Evolutionary conservation across 1,140 invertebrate species (phyloP).

Genomic region (Paraescarpia echinospica): DNA sequence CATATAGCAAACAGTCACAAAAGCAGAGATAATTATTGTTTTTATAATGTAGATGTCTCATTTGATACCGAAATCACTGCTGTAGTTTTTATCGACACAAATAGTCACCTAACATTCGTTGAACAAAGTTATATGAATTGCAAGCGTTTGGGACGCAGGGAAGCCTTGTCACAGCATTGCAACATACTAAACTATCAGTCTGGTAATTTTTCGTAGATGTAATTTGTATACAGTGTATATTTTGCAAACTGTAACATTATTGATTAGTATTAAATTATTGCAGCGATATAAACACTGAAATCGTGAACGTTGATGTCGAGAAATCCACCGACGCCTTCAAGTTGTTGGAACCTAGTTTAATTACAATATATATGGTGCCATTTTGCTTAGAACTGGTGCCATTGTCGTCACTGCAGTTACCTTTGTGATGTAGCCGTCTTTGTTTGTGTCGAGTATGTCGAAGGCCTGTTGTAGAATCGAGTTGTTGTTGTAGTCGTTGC

Average conservation of each 20-base stretch:
- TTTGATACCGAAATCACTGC: no score
- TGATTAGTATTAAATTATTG: neutral
- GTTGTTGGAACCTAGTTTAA: no score
- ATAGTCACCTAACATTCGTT: neutral
- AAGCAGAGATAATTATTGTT: no score
- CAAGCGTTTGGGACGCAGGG: neutral
- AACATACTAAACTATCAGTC: neutral
- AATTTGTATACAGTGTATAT: neutral
- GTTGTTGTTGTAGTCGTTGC: neutral
- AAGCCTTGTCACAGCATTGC: no score
- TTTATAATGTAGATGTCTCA: no score
- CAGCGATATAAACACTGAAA: neutral
- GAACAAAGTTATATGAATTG: neutral
- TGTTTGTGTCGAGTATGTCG: neutral
- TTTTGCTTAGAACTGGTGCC: no score
- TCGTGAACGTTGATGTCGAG: neutral
- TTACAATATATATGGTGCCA: no score
- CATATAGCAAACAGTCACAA: no score
- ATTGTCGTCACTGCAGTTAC: neutral
- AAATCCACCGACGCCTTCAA: no score
- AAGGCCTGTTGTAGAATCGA: neutral
- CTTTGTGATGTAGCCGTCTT: neutral
- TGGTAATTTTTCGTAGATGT: neutral
- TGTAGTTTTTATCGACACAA: neutral
- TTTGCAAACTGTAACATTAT: neutral